These are phyloP conservation scores for Galeopsomyia nigrocyanea DNA, from an alignment of 2,888 invertebrate genomes.

Conservation along the genomic window DNA sequence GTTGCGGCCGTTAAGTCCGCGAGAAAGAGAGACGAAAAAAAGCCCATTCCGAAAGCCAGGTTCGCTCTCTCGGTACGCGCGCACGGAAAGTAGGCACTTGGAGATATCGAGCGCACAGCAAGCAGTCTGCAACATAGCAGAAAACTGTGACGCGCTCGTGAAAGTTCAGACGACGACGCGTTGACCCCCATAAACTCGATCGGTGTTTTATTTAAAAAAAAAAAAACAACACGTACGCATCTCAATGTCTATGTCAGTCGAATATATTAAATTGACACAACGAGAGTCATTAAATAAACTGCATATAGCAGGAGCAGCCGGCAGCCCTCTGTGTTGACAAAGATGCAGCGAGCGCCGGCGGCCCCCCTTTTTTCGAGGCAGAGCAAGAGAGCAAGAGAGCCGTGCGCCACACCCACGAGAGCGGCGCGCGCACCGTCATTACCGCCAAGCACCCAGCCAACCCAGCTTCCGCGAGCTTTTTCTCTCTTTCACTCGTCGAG, in stretches of 20 bases:
- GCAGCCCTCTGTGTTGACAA: too few relatives aligned
- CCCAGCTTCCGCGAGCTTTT: too few relatives aligned
- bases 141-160: constrained; percentile 4
- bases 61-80: constrained; percentile 6
- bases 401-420: constrained; percentile 35
- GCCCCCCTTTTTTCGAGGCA: constrained; percentile 47
- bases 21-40: background rate
- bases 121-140: background rate
- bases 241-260: constrained; percentile 1
- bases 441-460: background rate
- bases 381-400: constrained; percentile 51
- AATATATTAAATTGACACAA: too few relatives aligned
- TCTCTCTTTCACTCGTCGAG: too few relatives aligned
- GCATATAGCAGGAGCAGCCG: too few relatives aligned
- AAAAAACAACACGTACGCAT: constrained; percentile 22
- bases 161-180: background rate
- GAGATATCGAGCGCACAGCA: constrained; percentile 62
- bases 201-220: background rate
- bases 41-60: constrained; percentile 37
- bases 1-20: too few relatives aligned
- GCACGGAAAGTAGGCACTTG: constrained; percentile 63
- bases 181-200: constrained; percentile 1
- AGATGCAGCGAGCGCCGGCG: constrained; percentile 16
- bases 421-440: constrained; percentile 1
- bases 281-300: too few relatives aligned